Percentiles rank a stretch among this genome's conserved stretches.
phyloP scores from a whole-genome alignment of 2,888 invertebrate species.

The Orgyia antiqua region DNA sequence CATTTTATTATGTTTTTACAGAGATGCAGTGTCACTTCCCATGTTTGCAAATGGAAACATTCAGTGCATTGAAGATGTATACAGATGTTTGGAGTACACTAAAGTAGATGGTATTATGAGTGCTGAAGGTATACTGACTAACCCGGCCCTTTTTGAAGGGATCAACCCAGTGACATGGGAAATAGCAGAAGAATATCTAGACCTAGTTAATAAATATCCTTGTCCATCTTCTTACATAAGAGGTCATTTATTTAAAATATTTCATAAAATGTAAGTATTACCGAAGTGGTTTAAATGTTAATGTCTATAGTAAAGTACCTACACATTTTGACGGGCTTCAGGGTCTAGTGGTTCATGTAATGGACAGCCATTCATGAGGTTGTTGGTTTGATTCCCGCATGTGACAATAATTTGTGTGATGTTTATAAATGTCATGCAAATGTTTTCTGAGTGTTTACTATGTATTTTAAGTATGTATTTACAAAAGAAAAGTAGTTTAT shows the following conservation, averaged over 20 bases:
- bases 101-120: constrained; percentile 93
- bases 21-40: constrained; percentile 91
- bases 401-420: no score
- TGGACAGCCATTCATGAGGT: no score
- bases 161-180: constrained; percentile 91
- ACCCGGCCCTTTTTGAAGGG: constrained; percentile 94
- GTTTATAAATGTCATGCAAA: no score
- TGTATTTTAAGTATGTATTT: no score
- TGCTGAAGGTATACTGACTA: constrained; percentile 97
- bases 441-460: no score
- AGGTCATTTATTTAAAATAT: constrained; percentile 97
- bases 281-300: no score
- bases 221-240: constrained; percentile 93
- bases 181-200: constrained; percentile 92
- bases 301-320: no score
- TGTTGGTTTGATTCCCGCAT: no score
- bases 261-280: constrained; percentile 90
- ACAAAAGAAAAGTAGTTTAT: no score
- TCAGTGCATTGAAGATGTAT: constrained; percentile 91
- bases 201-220: constrained; percentile 88
- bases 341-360: no score
- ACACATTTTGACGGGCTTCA: no score
- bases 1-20: constrained; percentile 69
- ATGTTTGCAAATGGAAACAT: constrained; percentile 99
- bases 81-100: constrained; percentile 90